Evolutionary conservation across 2,888 invertebrate genomes (phyloP).

Genomic region (Synergus itoensis): DNA sequence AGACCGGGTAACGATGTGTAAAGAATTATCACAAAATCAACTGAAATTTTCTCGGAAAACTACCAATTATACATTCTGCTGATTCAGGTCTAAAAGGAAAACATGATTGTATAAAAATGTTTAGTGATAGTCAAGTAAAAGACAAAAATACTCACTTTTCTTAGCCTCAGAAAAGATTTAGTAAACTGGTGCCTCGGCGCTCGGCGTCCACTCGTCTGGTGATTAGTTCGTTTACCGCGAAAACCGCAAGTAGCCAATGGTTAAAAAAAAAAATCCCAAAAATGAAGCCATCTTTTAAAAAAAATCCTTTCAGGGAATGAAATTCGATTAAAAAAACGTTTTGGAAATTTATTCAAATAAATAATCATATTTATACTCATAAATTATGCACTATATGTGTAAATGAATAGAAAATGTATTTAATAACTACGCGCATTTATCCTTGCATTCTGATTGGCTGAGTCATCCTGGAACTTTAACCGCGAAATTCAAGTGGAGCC

Average conservation of each 20-base stretch:
- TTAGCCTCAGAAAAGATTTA: not conserved
- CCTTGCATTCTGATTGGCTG: not conserved
- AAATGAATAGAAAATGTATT: not conserved
- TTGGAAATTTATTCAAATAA: not conserved
- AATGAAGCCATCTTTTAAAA: not conserved
- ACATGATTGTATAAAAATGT: not conserved
- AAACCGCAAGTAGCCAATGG: slow-evolving; percentile 28
- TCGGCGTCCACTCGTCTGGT: not conserved
- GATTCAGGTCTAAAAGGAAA: not conserved
- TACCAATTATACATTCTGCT: not conserved
- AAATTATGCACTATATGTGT: not conserved
- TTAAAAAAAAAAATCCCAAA: not conserved
- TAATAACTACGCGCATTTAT: not conserved
- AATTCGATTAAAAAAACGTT: not conserved
- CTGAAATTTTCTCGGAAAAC: not conserved
- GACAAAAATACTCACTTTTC: slow-evolving; percentile 12
- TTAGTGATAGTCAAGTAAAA: not conserved
- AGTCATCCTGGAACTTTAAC: not conserved
- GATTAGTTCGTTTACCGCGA: slow-evolving; percentile 18
- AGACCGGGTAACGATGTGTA: slow-evolving; percentile 11
- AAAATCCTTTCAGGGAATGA: not conserved
- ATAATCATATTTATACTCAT: not conserved
- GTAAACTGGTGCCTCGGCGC: slow-evolving; percentile 10
- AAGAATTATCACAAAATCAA: not conserved
- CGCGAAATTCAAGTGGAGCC: not conserved